Evolutionary conservation across 1,140 invertebrate genomes (phyloP).

Genomic region (Chymomyza costata): DNA sequence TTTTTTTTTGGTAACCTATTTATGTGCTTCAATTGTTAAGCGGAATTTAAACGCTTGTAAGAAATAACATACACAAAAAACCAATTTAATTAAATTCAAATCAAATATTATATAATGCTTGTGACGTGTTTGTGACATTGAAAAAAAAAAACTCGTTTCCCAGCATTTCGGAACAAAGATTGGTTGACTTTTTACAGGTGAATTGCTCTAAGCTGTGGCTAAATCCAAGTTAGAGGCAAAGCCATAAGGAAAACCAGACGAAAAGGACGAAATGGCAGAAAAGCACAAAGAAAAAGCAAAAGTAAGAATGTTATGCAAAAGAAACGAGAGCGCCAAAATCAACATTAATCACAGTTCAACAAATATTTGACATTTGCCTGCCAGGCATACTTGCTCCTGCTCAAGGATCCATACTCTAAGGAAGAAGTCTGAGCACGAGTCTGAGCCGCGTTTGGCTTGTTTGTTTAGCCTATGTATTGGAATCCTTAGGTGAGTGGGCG

Average conservation of each 20-base stretch:
- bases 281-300: not conserved
- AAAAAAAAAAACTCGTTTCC: conserved; percentile 36
- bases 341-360: conserved; percentile 71
- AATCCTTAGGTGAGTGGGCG: not conserved
- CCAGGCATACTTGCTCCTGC: no score
- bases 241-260: conserved; percentile 7
- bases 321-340: conserved; percentile 43
- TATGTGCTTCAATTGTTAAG: no score
- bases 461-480: conserved; percentile 1
- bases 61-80: conserved; percentile 38
- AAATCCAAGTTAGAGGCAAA: conserved; percentile 29
- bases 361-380: conserved; percentile 69
- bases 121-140: conserved; percentile 27
- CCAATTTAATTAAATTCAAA: conserved; percentile 62
- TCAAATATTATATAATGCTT: conserved; percentile 1
- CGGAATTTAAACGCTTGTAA: no score
- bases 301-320: conserved; percentile 42
- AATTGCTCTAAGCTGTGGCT: conserved; percentile 27
- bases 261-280: no score
- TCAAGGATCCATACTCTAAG: no score
- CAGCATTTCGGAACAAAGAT: conserved; percentile 11
- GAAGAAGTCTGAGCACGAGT: no score
- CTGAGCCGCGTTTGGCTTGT: conserved; percentile 12
- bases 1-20: no score
- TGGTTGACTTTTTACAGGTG: conserved; percentile 50